A percentile compares a stretch with the other conserved stretches of the same genome.
Evolutionary conservation across 2,113 vertebrate species (phyloP).

Genomic region (Oplegnathus fasciatus): DNA sequence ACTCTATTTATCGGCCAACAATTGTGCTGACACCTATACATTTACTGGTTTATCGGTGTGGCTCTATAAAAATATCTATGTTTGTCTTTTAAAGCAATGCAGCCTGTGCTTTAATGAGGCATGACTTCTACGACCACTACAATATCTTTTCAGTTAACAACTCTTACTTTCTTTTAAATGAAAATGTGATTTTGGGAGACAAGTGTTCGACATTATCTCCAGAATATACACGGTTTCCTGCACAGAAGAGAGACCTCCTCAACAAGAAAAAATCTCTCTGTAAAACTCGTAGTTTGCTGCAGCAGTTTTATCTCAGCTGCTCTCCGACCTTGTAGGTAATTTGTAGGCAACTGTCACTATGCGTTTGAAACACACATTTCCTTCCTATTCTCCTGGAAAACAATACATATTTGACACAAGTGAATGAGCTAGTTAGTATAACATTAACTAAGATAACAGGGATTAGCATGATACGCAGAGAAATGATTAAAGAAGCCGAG

Average conservation of each 20-base stretch:
- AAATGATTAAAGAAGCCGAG: constrained; percentile 34
- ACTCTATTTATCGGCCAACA: neutral
- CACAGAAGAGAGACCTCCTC: neutral
- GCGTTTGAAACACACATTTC: neutral
- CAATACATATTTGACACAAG: constrained; percentile 28
- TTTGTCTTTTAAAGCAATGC: neutral
- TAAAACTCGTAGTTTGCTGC: neutral
- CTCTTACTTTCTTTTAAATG: too few relatives aligned
- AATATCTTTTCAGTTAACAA: too few relatives aligned
- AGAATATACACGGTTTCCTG: too few relatives aligned
- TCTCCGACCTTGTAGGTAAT: neutral
- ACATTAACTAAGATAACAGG: constrained; percentile 38
- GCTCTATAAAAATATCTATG: neutral
- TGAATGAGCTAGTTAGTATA: constrained; percentile 18
- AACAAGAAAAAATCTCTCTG: neutral
- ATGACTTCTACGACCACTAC: neutral
- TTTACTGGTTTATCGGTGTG: neutral
- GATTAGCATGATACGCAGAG: constrained; percentile 50
- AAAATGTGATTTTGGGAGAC: too few relatives aligned
- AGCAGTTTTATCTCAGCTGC: constrained; percentile 6
- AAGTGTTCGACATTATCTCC: too few relatives aligned
- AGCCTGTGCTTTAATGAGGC: neutral
- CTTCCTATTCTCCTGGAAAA: constrained; percentile 27
- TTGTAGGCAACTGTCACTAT: neutral
- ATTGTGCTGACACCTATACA: neutral